Evolutionary conservation across 1,140 invertebrate species (phyloP), one percentile per base, ranked within the genome.

Genomic region (Idris sp.): DNA sequence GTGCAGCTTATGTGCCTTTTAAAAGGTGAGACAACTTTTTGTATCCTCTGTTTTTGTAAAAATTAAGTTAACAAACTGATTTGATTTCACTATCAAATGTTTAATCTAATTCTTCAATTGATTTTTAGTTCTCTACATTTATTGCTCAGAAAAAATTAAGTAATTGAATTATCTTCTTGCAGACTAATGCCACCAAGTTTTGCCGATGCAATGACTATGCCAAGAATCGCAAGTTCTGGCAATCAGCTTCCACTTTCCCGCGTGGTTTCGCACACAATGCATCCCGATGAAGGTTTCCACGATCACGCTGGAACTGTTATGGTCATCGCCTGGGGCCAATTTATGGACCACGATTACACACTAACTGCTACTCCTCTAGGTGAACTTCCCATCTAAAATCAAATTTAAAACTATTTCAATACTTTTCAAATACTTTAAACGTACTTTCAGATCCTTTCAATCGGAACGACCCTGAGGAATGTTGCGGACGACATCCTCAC

Each of bases 301-400:
- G 95, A 97, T 84, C 95, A 97, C 82, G 95, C 95, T n/a, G 94
- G 95, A 35, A 97, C 95, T 8, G 94, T 96, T 64, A 95, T 97
- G 92, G 91, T 97, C 31, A 96, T 97, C 59, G 95, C 95, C 44
- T 97, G 95, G 95, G 96, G 95, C 76, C 96, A 97, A 87, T 96
- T 97, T 84, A 95, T 97, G 91, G 96, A 97, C 84, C 96, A 97
- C 87, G 96, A 97, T 83, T 94, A 96, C 75, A 97, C 95, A 0
- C 89, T 97, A 6, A 96, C 95, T 41, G 95, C 91, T 18, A 96
- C 94, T 19, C 94, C 94, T 56, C 86, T 96, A 64, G 94, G 94
- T 95, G 89, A 22, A 22, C 6, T 22, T 22, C 6, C n/a, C n/a
- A n/a, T n/a, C n/a, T n/a, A n/a, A n/a, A 22, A 22, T 22, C 19